Base-by-base conservation (phyloP, 2,888 invertebrate species). In the Ellobium chinense region DNA sequence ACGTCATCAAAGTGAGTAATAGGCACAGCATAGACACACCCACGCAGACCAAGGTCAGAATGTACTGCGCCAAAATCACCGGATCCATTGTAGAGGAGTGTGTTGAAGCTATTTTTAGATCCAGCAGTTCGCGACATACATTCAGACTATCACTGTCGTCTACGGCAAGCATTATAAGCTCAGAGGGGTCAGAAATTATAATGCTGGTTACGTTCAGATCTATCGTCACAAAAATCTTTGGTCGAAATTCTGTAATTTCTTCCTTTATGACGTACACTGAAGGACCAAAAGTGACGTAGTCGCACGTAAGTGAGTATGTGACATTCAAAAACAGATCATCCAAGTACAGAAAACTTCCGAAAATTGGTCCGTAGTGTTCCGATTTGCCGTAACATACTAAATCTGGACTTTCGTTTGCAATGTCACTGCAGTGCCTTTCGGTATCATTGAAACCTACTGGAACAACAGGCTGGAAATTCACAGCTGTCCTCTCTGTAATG, bases 11-110 rank as follows among this genome's bases (percentile, higher is more conserved):
- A 1, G 80, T 74, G 9, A 66, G 21, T 2, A 68, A 24, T 4
- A 80, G 74, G 24, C 80, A 73, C 31, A 74, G 0, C 37, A 80
- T 29, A 12, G 80, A 80, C 27, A 68, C 29, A 24, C 39, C 31
- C 39, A 74, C 9, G 14, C 80, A 80, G 7, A 24, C 39, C 0
- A 80, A 9, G 1, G 74, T 74, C 27, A 74, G 18, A 18, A 68
- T 7, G 39, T 74, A 74, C 68, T 68, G 68, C 0, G 29, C 29
- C 21, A 2, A 0, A n/a, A n/a, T n/a, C 21, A 56, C 31, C 1
- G n/a, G 1, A 5, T 31, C 21, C 2, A 9, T 34, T n/a, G 27
- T 9, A 21, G 2, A 0, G 4, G 2, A 29, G n/a, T n/a, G n/a
- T 2, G 7, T n/a, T 9, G 31, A 31, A 1, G 9, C 34, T 37